Conservation (phyloP, 2,113 vertebrate species). For the Boulengeromyrus knoepffleri region DNA sequence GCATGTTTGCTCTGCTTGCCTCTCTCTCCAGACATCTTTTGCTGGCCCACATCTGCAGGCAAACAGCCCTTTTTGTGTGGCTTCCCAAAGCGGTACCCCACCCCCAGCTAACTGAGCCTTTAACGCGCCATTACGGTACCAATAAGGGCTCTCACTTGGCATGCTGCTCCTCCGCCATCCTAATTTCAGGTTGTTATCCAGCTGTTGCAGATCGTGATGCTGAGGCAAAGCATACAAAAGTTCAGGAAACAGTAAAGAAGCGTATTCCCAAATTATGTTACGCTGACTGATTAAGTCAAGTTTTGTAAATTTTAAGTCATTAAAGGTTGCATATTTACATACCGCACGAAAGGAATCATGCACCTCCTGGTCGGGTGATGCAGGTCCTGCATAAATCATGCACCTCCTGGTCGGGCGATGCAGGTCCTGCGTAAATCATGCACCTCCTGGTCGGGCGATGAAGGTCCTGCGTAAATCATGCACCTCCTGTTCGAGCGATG, state of each 20-base stretch:
- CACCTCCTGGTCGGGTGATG: background rate
- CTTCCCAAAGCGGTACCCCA: conserved; percentile 15
- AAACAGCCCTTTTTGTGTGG: background rate
- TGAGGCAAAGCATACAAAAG: background rate
- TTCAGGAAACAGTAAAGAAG: background rate
- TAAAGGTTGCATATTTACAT: background rate
- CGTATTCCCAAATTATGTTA: background rate
- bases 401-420: background rate
- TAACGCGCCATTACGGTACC: conserved; percentile 1
- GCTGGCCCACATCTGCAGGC: conserved; percentile 18
- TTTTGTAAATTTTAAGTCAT: background rate
- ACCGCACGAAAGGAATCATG: background rate
- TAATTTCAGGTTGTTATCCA: background rate
- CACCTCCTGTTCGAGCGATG: background rate
- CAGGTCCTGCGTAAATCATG: too few species aligned
- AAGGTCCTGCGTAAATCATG: too few species aligned
- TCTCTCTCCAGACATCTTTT: conserved; percentile 20
- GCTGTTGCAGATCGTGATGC: background rate
- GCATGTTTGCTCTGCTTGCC: background rate
- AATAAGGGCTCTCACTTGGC: background rate
- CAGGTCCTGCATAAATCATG: background rate
- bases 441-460: background rate
- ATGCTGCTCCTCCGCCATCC: too few species aligned
- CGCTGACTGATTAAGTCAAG: background rate
- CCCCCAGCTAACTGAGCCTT: conserved; percentile 21